These are phyloP conservation scores for Centroberyx gerrardi DNA, from an alignment of 2,797 vertebrate genomes.

Conservation along the genomic window DNA sequence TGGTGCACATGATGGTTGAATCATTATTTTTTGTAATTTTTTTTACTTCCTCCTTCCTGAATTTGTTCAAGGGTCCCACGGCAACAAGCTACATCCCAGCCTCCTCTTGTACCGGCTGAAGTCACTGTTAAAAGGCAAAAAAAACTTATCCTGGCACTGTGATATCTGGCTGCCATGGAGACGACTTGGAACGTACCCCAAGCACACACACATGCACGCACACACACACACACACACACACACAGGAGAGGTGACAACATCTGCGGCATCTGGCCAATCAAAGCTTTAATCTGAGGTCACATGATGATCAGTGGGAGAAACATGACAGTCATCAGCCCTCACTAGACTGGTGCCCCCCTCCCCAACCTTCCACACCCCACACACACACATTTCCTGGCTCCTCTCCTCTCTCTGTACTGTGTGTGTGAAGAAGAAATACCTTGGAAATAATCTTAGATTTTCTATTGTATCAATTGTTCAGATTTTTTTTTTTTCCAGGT, in stretches of 20 bases:
- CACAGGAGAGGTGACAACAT: not conserved
- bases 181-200: not conserved
- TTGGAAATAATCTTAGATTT: not conserved
- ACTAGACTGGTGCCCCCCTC: too few relatives aligned
- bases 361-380: too few relatives aligned
- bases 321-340: conserved; percentile 15
- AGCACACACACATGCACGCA: not conserved
- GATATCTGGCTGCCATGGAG: conserved; percentile 2
- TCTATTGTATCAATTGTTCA: not conserved
- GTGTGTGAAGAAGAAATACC: conserved; percentile 3
- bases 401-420: not conserved
- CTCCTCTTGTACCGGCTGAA: too few relatives aligned
- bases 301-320: conserved; percentile 18
- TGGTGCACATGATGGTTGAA: not conserved
- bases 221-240: conserved; percentile 9
- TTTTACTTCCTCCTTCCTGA: too few relatives aligned
- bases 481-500: not conserved
- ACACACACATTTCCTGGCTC: conserved; percentile 19
- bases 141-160: too few relatives aligned
- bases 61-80: too few relatives aligned
- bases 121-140: too few relatives aligned
- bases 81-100: too few relatives aligned
- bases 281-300: conserved; percentile 15
- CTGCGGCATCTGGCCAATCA: conserved; percentile 21
- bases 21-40: too few relatives aligned